Conservation (phyloP, 2,797 vertebrate genomes). For the Psittacula derbiana region DNA sequence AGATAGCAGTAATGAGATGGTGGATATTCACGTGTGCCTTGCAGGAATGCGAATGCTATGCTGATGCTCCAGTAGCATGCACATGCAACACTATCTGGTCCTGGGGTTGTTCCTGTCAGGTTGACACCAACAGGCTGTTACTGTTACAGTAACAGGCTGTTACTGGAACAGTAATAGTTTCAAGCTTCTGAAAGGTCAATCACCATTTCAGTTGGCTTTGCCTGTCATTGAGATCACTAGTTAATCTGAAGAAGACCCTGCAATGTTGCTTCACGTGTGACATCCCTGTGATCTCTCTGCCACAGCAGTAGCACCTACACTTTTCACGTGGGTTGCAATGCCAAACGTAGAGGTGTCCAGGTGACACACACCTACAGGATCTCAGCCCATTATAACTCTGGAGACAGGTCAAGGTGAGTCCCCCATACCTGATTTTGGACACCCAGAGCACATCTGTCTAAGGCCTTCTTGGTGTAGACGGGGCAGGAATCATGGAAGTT, state of each 20-base stretch:
- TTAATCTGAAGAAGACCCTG: neutral
- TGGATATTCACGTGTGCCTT: neutral
- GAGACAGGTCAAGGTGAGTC: neutral
- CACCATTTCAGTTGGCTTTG: neutral
- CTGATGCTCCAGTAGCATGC: neutral
- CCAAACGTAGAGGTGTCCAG: neutral
- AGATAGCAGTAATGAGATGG: neutral
- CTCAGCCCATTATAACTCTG: neutral
- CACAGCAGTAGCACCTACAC: neutral
- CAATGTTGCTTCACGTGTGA: neutral
- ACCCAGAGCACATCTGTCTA: neutral
- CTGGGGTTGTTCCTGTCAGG: neutral
- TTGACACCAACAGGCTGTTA: neutral
- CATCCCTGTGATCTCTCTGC: neutral
- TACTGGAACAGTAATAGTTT: neutral
- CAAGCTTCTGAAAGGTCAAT: neutral
- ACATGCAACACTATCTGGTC: accelerated
- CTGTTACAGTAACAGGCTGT: neutral
- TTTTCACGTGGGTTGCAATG: neutral
- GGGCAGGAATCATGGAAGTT: neutral
- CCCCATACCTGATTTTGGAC: neutral
- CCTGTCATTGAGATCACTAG: neutral
- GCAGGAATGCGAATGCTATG: neutral
- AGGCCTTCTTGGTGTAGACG: neutral
- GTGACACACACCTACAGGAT: neutral